These are phyloP conservation scores for Emydura subglobosa DNA, from an alignment of 2,113 vertebrate species.

Conservation along the genomic window DNA sequence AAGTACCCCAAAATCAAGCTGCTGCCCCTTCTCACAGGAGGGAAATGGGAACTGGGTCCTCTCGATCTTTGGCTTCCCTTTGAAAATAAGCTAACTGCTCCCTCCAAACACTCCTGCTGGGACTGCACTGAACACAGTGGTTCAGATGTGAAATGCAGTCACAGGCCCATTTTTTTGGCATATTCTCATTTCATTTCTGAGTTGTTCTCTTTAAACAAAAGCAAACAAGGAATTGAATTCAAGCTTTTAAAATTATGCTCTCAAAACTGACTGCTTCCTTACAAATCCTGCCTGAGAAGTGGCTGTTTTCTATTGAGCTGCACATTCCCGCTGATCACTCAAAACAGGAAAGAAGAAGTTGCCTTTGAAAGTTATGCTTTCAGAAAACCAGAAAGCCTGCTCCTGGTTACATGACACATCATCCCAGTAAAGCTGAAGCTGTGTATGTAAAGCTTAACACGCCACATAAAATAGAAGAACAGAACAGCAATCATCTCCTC, in stretches of 20 bases:
- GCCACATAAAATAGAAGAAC: not conserved
- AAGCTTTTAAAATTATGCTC: not conserved
- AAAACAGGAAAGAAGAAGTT: not conserved
- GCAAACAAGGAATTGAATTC: not conserved
- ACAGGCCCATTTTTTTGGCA: not conserved
- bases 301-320: not conserved
- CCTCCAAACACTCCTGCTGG: not conserved
- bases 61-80: not conserved
- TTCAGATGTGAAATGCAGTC: not conserved
- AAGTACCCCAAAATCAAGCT: not conserved
- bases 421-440: not conserved
- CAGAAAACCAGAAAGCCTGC: not conserved
- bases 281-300: not conserved
- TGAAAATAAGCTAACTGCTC: not conserved
- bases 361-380: not conserved
- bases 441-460: not conserved
- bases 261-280: not conserved
- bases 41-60: not conserved
- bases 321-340: not conserved
- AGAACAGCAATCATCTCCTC: not conserved
- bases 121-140: not conserved
- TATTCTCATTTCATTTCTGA: not conserved
- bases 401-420: slow-evolving; percentile 10
- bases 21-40: not conserved
- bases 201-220: not conserved